Evolutionary conservation across 2,113 vertebrate species (phyloP), one percentile per base, ranked within the genome.

Genomic region (Labrus mixtus): DNA sequence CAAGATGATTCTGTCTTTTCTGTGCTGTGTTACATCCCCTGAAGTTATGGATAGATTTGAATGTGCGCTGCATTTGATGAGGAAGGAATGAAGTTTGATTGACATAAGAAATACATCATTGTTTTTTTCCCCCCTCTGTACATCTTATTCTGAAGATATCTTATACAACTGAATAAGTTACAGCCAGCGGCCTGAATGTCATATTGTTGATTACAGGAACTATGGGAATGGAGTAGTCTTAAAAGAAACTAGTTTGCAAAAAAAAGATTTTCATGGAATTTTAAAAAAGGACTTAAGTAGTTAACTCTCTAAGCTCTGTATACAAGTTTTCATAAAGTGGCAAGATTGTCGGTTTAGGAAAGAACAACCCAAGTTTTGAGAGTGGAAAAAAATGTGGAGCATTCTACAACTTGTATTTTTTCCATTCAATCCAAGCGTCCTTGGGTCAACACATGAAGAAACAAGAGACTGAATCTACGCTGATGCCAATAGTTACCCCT

Each of bases 21-120:
- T 73, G 22, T 68, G 71, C 74, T 71, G 65, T 25, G 57, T 68
- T 76, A 85, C 41, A 77, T 67, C 25, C 48, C 6, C 45, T 70
- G 12, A 78, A 29, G 39, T 17, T 46, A 68, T 23, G n/a, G 63
- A 57, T 59, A 76, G 46, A 60, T 60, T 23, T 41, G 15, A 76
- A 53, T 62, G 62, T 13, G 45, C 36, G 43, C 10, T 33, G 46
- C 11, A 33, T 45, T 17, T 65, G 50, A 72, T 39, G 13, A 71
- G 46, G 53, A 45, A 68, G 55, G 13, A 41, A 46, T 46, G 62
- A 41, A 68, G 78, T 46, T 1, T 78, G 59, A 81, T 73, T 73
- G 67, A 78, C 15, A 66, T 33, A 36, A 66, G 55, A 45, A 45
- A 76, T 73, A 20, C 16, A 71, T 43, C 37, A 41, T 33, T 60